Base-by-base conservation (phyloP, 2,113 vertebrate genomes). In the western clawed frog (Xenopus tropicalis) region DNA sequence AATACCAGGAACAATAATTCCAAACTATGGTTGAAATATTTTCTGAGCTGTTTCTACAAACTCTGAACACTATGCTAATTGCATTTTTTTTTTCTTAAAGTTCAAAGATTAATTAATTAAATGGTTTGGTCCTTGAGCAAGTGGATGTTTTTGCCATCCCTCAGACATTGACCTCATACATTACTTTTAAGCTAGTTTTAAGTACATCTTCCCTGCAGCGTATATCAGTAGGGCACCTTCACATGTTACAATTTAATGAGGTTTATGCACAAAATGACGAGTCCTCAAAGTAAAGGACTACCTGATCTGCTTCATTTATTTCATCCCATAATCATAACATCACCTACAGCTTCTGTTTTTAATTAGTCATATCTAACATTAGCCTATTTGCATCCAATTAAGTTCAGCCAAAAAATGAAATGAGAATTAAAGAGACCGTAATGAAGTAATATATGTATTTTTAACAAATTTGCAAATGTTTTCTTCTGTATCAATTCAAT, bases 311-410 rank as follows among this genome's bases (percentile, higher is more conserved):
- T 87, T 84, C 85, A 86, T 87, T 89, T 89, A 83, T 86, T 88
- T 85, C 74, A 82, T 86, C 84, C 77, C 86, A 82, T 86, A 86
- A 86, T 84, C 84, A 85, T 86, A 86, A 78, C 74, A 87, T 84
- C 83, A 83, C 86, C 78, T 85, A 80, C 72, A 85, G 82, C 78
- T 88, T 86, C 84, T 84, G 79, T 81, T 89, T 88, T 87, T 87
- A 88, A 87, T 88, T 88, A 89, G 80, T 84, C 70, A 72, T 74
- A 85, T 80, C 72, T 88, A 87, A 86, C 80, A 86, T 72, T 80
- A 77, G 74, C 69, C 82, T 86, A 87, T 90, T 88, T 91, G 78
- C 81, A 84, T 89, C 78, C 83, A 83, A 85, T 90, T 90, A 87
- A 66, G 69, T 73, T 61, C 71, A 77, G 23, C 85, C 81, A 87